These are phyloP conservation scores for Hemibagrus guttatus DNA, from an alignment of 2,797 vertebrate genomes.

Conservation along the genomic window DNA sequence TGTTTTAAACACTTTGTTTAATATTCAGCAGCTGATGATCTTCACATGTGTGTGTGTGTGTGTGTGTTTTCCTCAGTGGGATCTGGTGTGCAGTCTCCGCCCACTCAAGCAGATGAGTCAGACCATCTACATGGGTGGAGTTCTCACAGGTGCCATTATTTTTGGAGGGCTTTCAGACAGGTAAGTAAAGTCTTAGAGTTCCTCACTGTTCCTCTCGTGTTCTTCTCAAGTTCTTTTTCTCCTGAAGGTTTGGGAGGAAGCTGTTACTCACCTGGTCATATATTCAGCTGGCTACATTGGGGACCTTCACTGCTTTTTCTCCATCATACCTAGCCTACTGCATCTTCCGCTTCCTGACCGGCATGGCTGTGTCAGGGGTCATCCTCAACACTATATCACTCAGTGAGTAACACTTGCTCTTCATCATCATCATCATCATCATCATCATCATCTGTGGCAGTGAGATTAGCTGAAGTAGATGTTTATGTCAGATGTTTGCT, in stretches of 20 bases:
- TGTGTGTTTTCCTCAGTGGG: conserved; percentile 64
- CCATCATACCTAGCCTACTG: conserved; percentile 78
- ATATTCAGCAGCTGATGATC: neutral
- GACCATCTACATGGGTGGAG: conserved; percentile 79
- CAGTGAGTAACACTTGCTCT: conserved; percentile 68
- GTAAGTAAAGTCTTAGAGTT: conserved; percentile 52
- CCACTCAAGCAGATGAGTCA: conserved; percentile 80
- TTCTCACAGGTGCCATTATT: conserved; percentile 74
- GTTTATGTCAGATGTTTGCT: conserved; percentile 8
- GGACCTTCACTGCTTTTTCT: conserved; percentile 70
- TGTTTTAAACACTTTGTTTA: neutral
- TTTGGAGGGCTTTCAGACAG: conserved; percentile 76
- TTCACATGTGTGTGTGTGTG: neutral
- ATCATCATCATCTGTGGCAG: neutral
- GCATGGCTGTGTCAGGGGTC: conserved; percentile 81
- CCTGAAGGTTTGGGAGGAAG: conserved; percentile 73
- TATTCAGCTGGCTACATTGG: conserved; percentile 71
- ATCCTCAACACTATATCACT: conserved; percentile 82
- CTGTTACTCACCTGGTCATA: conserved; percentile 73
- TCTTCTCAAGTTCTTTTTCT: neutral
- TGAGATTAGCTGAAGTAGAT: neutral
- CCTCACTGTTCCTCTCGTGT: conserved; percentile 3
- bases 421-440: neutral
- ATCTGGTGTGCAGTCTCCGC: conserved; percentile 72
- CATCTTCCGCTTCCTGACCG: conserved; percentile 78